These are phyloP conservation scores for Trachymyrmex septentrionalis DNA, from an alignment of 1,140 invertebrate species.

Conservation along the genomic window DNA sequence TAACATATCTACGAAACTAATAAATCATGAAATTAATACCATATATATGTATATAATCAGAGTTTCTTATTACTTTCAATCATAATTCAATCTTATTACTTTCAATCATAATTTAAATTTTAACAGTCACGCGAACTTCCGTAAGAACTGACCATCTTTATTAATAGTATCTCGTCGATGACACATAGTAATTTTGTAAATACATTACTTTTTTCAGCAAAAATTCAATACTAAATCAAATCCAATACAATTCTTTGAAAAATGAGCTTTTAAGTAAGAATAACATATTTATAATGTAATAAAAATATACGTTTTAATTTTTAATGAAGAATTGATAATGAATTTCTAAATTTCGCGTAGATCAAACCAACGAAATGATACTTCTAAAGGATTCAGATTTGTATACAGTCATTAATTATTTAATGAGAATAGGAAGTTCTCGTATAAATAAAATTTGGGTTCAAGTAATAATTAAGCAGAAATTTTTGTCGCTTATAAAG, in stretches of 20 bases:
- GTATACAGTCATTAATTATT: neutral
- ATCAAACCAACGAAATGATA: neutral
- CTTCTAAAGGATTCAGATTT: slow-evolving; percentile 26
- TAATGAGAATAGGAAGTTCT: neutral
- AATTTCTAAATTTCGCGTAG: slow-evolving; percentile 7
- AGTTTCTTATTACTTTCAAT: no score
- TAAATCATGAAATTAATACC: no score
- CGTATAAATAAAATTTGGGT: slow-evolving; percentile 20
- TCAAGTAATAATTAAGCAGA: neutral
- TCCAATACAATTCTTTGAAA: neutral
- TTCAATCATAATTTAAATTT: no score
- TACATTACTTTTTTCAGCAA: slow-evolving; percentile 24
- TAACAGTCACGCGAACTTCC: no score
- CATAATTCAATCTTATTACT: no score
- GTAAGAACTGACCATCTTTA: no score
- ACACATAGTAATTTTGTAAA: neutral
- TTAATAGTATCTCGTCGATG: no score
- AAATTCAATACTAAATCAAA: neutral
- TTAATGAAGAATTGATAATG: no score
- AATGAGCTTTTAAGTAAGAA: neutral
- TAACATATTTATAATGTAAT: neutral
- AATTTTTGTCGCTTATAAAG: neutral
- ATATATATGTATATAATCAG: no score
- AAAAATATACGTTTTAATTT: neutral
- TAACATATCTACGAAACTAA: no score